Base-by-base conservation (phyloP, 2,888 invertebrate species). In the Calliphora vomitoria region DNA sequence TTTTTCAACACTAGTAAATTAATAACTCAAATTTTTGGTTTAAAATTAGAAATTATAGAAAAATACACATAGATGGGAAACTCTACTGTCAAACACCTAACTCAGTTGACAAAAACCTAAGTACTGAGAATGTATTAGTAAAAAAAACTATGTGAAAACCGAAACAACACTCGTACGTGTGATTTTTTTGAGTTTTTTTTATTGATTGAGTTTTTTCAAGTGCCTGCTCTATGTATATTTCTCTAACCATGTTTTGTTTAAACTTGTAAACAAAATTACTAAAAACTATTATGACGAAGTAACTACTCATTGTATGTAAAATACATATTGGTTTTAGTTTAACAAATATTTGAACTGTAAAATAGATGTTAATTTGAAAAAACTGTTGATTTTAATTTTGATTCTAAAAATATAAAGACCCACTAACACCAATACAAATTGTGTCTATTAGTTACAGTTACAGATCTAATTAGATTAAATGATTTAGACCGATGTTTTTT, bases 11-110 rank as follows among this genome's bases (percentile, higher is more conserved):
- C 0, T 8, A 47, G 55, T 44, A 58, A 44, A 66, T 3, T 64
- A 8, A 15, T 10, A n/a, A 15, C 8, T 31, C 11, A 38, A 64
- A 55, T 53, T 41, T 0, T 53, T 55, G 6, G 41, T 58, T 74
- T 74, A 55, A 74, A 62, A 55, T 41, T 58, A 68, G 68, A 79
- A 58, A 20, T 79, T 8, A 25, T 25, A 25, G 25, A 25, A 25
- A 25, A 25, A 25, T 1, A 1, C 25, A 25, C 1, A 25, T 25
- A 25, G 25, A 25, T 25, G 1, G 25, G 25, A 25, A 25, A 2
- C 25, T 25, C 25, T 1, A 2, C 25, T 25, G 25, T 25, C 25
- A 25, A 25, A 25, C 1, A 25, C 2, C 25, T 25, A 25, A 25
- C 25, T 25, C 25, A 25, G 25, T 25, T 25, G 25, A 1, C 25